Evolutionary conservation across 2,888 invertebrate species (phyloP).

Genomic region (Volucella zonaria): DNA sequence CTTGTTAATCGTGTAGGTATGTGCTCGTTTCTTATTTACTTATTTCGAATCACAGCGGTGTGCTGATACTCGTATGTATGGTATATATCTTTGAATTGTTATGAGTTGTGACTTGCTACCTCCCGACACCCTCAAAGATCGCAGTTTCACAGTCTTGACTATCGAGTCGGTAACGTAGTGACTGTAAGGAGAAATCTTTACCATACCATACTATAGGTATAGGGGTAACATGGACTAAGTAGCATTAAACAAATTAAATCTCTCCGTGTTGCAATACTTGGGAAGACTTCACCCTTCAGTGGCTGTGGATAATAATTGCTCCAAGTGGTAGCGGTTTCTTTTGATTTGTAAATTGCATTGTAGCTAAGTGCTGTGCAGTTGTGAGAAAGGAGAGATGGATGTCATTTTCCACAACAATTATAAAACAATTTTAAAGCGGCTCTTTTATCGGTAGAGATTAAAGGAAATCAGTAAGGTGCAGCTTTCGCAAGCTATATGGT

Average conservation of each 20-base stretch:
- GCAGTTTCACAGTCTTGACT: background rate
- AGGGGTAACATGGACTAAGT: background rate
- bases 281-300: slow-evolving; percentile 41
- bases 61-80: slow-evolving; percentile 1
- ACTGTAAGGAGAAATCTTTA: slow-evolving; percentile 15
- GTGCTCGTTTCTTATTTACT: slow-evolving; percentile 20
- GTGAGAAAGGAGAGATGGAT: slow-evolving; percentile 11
- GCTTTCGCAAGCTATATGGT: too few species aligned
- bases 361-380: slow-evolving; percentile 17
- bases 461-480: slow-evolving; percentile 16
- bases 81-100: slow-evolving; percentile 6
- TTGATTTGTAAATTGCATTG: slow-evolving; percentile 31
- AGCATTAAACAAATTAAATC: slow-evolving; percentile 13
- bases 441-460: slow-evolving; percentile 66
- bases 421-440: slow-evolving; percentile 40
- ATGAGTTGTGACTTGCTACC: slow-evolving; percentile 18
- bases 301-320: slow-evolving; percentile 14
- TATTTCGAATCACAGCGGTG: slow-evolving; percentile 34
- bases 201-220: background rate
- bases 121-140: background rate
- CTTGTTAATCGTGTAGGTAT: slow-evolving; percentile 42
- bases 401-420: slow-evolving; percentile 37
- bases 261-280: background rate
- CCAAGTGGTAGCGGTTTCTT: slow-evolving; percentile 56
- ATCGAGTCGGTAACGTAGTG: background rate